phyloP scores from a whole-genome alignment of 2,888 invertebrate species.

The Tachystola acroxantha region DNA sequence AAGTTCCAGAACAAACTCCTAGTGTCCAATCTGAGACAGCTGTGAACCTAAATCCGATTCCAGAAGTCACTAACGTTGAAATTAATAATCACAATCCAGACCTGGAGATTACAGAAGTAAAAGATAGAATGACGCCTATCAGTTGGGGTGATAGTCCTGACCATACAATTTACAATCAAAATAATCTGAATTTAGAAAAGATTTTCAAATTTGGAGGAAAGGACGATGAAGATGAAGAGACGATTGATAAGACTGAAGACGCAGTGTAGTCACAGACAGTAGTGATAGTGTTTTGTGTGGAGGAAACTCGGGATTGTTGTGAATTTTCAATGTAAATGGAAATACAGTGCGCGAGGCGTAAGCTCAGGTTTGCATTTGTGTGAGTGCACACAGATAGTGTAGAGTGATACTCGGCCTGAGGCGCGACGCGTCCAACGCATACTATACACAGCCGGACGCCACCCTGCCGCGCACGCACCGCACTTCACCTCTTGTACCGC shows the following conservation, averaged over 20 bases:
- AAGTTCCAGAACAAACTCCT: constrained; percentile 15
- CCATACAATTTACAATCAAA: constrained; percentile 66
- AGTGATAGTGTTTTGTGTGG: neutral
- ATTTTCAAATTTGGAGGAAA: constrained; percentile 52
- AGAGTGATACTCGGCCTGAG: too few relatives aligned
- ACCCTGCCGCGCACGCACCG: too few relatives aligned
- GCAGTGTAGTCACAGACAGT: neutral
- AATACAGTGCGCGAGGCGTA: too few relatives aligned
- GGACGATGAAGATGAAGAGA: constrained; percentile 15
- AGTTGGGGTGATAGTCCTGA: constrained; percentile 68
- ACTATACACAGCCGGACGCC: too few relatives aligned
- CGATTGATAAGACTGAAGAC: neutral
- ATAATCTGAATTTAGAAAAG: constrained; percentile 62
- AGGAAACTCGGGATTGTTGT: neutral
- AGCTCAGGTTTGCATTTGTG: too few relatives aligned
- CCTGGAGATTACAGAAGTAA: constrained; percentile 9
- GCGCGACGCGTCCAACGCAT: too few relatives aligned
- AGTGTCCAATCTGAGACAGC: constrained; percentile 46
- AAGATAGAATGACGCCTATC: constrained; percentile 38
- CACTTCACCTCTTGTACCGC: too few relatives aligned
- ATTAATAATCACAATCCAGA: constrained; percentile 15
- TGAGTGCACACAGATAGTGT: too few relatives aligned
- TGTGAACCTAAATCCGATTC: constrained; percentile 42
- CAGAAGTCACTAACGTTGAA: constrained; percentile 38
- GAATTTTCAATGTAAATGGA: too few relatives aligned